Conservation (phyloP, 2,888 invertebrate species). For the Empis stercorea region DNA sequence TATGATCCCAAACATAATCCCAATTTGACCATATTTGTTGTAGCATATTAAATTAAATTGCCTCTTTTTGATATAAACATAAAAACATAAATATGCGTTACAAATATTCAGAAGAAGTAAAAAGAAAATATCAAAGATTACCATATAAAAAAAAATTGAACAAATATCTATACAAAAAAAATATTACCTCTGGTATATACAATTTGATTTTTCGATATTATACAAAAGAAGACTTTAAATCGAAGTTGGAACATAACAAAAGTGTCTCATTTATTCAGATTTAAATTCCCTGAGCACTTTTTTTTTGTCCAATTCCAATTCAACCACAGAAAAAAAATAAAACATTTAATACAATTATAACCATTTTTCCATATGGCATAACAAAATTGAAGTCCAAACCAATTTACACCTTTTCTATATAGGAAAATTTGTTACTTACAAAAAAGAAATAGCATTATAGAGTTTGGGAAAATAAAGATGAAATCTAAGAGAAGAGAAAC, state of each 20-base stretch:
- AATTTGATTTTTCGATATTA: too few relatives aligned
- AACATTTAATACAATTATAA: neutral
- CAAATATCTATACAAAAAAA: too few relatives aligned
- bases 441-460: too few relatives aligned
- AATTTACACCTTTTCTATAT: slow-evolving; percentile 11
- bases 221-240: neutral
- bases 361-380: neutral
- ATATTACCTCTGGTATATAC: too few relatives aligned
- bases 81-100: neutral
- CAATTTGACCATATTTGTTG: slow-evolving; percentile 12
- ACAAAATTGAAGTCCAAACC: slow-evolving; percentile 1
- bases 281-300: slow-evolving; percentile 12
- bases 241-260: neutral
- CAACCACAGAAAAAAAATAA: neutral
- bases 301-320: too few relatives aligned
- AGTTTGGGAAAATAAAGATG: too few relatives aligned
- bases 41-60: slow-evolving; percentile 12
- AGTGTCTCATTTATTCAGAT: slow-evolving; percentile 13
- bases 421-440: too few relatives aligned
- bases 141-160: too few relatives aligned
- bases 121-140: neutral
- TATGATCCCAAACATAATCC: slow-evolving; percentile 5
- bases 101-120: neutral
- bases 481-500: too few relatives aligned
- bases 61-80: slow-evolving; percentile 1